Conservation (phyloP, 2,797 vertebrate species). For the Basileuterus tristriatus region DNA sequence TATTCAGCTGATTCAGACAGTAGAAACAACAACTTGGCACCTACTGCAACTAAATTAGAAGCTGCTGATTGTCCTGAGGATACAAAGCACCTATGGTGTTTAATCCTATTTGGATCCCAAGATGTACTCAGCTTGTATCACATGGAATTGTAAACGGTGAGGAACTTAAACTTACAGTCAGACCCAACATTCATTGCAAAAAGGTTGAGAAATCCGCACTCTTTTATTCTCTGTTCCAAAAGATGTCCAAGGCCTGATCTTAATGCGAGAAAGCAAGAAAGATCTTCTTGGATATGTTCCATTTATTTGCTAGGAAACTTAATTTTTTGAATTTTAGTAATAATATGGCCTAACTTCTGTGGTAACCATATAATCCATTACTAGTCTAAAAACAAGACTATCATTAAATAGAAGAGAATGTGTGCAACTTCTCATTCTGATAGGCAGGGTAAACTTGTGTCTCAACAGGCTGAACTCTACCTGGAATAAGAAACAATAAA, state of each 20-base stretch:
- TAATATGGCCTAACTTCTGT: background rate
- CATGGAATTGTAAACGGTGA: background rate
- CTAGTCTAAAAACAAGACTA: background rate
- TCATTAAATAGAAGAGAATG: background rate
- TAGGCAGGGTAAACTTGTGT: background rate
- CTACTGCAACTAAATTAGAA: background rate
- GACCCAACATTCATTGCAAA: background rate
- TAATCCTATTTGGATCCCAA: background rate
- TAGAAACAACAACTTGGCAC: background rate
- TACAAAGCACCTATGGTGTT: background rate
- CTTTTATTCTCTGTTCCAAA: background rate
- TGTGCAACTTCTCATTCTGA: background rate
- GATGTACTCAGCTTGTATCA: background rate
- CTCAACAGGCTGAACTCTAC: background rate
- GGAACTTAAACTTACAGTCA: background rate
- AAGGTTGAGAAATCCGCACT: background rate
- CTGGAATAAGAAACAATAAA: background rate
- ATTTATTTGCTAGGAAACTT: background rate
- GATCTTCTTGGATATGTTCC: background rate
- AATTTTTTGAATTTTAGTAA: background rate
- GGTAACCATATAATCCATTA: background rate
- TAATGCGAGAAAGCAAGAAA: background rate
- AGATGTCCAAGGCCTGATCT: background rate
- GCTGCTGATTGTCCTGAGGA: background rate
- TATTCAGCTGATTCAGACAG: background rate